phyloP scores from a whole-genome alignment of 2,113 vertebrate genomes.

The Rhinolophus sinicus region DNA sequence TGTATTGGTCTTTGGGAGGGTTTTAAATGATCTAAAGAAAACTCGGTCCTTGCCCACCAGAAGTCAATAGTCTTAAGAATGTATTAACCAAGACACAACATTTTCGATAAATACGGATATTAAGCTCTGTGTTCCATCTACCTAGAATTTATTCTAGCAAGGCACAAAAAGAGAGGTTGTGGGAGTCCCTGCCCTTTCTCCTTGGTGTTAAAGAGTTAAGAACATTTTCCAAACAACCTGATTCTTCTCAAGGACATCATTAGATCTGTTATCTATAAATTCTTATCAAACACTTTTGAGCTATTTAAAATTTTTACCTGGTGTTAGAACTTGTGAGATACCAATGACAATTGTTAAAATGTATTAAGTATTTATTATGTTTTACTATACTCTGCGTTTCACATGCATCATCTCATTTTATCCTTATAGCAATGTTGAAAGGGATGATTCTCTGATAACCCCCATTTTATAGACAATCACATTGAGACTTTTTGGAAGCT shows the following conservation, averaged over 20 bases:
- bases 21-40: conserved; percentile 53
- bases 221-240: not conserved
- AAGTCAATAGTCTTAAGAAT: conserved; percentile 63
- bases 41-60: conserved; percentile 21
- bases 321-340: not conserved
- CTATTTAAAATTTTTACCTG: not conserved
- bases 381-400: not conserved
- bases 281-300: not conserved
- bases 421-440: not conserved
- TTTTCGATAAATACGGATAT: conserved; percentile 41
- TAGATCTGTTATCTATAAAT: conserved; percentile 1
- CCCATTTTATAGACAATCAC: not conserved
- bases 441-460: not conserved
- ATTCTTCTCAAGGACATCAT: conserved; percentile 23
- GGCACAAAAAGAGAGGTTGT: not conserved
- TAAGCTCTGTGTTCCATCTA: not conserved
- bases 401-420: not conserved
- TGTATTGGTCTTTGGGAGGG: conserved; percentile 47
- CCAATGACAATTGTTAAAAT: not conserved
- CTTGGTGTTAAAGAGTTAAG: conserved; percentile 13
- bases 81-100: conserved; percentile 30
- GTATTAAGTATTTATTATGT: not conserved
- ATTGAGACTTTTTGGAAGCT: not conserved
- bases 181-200: not conserved
- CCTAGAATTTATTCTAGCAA: conserved; percentile 33